Evolutionary conservation across 2,797 vertebrate species (phyloP), one percentile per base, ranked within the genome.

Genomic region (Aldrovandia affinis): DNA sequence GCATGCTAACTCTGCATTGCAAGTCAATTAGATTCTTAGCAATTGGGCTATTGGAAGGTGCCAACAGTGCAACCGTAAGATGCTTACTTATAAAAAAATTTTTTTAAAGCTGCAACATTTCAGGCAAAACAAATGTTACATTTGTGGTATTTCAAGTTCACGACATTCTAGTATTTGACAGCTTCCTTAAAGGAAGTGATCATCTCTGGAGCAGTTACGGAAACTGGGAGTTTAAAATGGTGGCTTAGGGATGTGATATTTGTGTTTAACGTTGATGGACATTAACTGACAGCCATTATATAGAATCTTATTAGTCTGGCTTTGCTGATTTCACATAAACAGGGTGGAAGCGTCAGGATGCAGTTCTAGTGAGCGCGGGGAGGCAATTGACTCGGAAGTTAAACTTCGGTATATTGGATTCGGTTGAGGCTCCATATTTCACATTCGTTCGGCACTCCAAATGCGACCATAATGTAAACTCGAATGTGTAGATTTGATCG

Each of bases 251-350:
- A 89, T 68, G 83, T 91, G 81, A 30, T 80, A 83, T 88, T 93
- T 89, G 88, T 85, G 89, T 90, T 82, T 83, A 86, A 42, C 0
- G 86, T 85, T 88, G 80, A 86, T 83, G 89, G 87, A 88, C 86
- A 83, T 78, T 83, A 92, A 92, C 89, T 91, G 92, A 90, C 92
- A 86, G 89, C 91, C 88, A 83, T 86, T 88, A 85, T 90, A 90
- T 93, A 73, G 88, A 90, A 89, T 86, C 82, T 84, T 90, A 73
- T 81, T 85, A 81, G 84, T 47, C 78, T 87, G 81, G 81, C 81
- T 88, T 89, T 50, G 25, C 80, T 73, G 10, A 81, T 52, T n/a
- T n/a, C 75, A 81, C 80, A 86, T 83, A 70, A 91, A 87, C 87
- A 83, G 89, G 90, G 85, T 90, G 89, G 89, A 88, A 89, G 85